Evolutionary conservation across 1,140 invertebrate genomes (phyloP).

Genomic region (Hesperophylax magnus): DNA sequence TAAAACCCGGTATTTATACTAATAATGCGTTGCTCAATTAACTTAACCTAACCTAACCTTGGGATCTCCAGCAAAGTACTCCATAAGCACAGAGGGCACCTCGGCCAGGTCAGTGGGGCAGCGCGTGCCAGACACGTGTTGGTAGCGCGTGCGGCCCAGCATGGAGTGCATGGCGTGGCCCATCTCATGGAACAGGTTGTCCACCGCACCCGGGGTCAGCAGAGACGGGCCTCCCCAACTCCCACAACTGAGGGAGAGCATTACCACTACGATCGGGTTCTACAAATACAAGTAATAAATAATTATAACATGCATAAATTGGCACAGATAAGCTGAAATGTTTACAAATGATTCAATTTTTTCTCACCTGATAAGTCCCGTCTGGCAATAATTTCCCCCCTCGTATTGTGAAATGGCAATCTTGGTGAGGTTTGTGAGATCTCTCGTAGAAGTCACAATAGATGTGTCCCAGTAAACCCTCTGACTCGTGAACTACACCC

Average conservation of each 20-base stretch:
- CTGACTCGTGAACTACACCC: constrained; percentile 82
- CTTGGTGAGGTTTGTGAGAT: constrained; percentile 92
- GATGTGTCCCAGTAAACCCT: constrained; percentile 91
- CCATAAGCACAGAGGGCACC: constrained; percentile 98
- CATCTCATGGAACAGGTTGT: constrained; percentile 99
- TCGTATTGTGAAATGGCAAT: constrained; percentile 98
- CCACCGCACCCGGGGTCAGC: constrained; percentile 86
- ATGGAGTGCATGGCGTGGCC: constrained; percentile 99
- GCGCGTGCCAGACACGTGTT: constrained; percentile 97
- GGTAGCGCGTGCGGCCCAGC: constrained; percentile 94
- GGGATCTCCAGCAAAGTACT: constrained; percentile 96
- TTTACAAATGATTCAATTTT: not conserved
- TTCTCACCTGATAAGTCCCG: constrained; percentile 84
- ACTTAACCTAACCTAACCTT: too few species aligned
- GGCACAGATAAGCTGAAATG: not conserved
- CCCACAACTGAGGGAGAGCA: constrained; percentile 88
- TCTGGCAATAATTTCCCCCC: constrained; percentile 88
- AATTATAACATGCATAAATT: not conserved
- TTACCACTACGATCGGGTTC: constrained; percentile 94
- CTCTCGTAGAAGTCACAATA: constrained; percentile 98
- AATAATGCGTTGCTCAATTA: too few species aligned
- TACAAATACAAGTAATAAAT: constrained; percentile 62
- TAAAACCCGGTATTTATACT: too few species aligned
- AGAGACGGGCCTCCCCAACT: constrained; percentile 84
- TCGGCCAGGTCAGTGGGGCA: constrained; percentile 99